A percentile compares a stretch with the other conserved stretches of the same genome.
Evolutionary conservation across 2,113 vertebrate species (phyloP).

Genomic region (Tapirus terrestris): DNA sequence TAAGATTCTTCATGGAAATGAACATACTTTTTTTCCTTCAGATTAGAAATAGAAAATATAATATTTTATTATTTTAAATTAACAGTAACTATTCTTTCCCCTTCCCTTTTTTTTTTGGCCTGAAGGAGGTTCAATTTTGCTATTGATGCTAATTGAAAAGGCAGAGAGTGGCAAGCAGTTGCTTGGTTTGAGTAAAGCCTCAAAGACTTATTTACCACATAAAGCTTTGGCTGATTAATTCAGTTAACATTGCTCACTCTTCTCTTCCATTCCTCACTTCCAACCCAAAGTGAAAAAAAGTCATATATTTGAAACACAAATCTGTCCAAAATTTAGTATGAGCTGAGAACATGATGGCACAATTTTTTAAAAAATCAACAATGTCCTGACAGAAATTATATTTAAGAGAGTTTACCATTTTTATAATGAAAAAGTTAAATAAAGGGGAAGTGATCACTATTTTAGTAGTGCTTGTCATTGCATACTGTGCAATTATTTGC

Average conservation of each 20-base stretch:
- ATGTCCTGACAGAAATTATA: slow-evolving; percentile 20
- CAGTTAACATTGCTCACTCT: neutral
- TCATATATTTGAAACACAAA: slow-evolving; percentile 42
- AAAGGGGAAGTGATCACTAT: neutral
- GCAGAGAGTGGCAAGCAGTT: slow-evolving; percentile 6
- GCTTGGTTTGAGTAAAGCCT: slow-evolving; percentile 45
- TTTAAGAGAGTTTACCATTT: slow-evolving; percentile 44
- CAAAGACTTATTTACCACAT: slow-evolving; percentile 38
- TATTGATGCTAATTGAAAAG: slow-evolving; percentile 15
- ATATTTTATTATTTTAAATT: slow-evolving; percentile 48
- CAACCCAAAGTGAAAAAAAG: slow-evolving; percentile 38
- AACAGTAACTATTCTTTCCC: neutral
- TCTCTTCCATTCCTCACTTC: slow-evolving; percentile 17
- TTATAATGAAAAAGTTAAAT: slow-evolving; percentile 55
- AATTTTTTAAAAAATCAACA: neutral
- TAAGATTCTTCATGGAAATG: slow-evolving; percentile 28
- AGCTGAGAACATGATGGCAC: slow-evolving; percentile 18
- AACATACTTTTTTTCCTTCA: neutral
- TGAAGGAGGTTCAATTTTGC: neutral
- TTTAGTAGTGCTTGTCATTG: slow-evolving; percentile 22
- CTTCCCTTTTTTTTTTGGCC: neutral
- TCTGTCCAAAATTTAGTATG: slow-evolving; percentile 46
- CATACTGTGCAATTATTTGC: neutral
- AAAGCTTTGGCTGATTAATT: slow-evolving; percentile 55
- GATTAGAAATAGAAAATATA: slow-evolving; percentile 16